Base-by-base conservation (phyloP, 2,888 invertebrate species). In the Dione juno region DNA sequence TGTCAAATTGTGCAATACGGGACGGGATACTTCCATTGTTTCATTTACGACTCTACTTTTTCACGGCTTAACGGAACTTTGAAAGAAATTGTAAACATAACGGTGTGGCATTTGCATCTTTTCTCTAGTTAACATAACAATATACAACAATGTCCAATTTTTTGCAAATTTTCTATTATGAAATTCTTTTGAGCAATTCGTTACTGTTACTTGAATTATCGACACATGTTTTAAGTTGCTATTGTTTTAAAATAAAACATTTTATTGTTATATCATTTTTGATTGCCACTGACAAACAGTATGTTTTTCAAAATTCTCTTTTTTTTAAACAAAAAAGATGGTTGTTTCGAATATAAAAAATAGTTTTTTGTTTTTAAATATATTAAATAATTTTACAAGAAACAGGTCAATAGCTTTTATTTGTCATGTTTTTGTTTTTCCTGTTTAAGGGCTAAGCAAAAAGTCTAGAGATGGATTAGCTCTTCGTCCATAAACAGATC, bases 21-120 rank as follows among this genome's bases (percentile, higher is more conserved):
- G 66, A 69, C 67, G 72, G 73, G 71, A 74, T 73, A 69, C 76
- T 71, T 75, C 73, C 77, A 79, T 80, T 80, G 81, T 87, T 86
- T 83, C 82, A 78, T 80, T 74, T 77, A 77, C 78, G 77, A 79
- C 81, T 77, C 74, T 69, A 76, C 66, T 82, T 88, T 86, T 88
- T 88, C 88, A 82, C 76, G 76, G 81, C 75, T 77, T 89, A 91
- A 90, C 90, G 88, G 89, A 81, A 76, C 80, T 82, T 80, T 71
- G 77, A 80, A 86, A 82, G 79, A 86, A 82, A 84, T 81, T 80
- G 86, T 90, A 89, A 90, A 91, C 85, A 90, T 91, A 92, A 91
- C 91, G 88, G 92, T 70, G 73, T 76, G 76, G 75, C 77, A 87
- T 89, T 90, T 88, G 88, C 86, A 87, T 89, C 82, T 87, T 85